Evolutionary conservation across 2,113 vertebrate species (phyloP).

Genomic region (Mandrillus leucophaeus): DNA sequence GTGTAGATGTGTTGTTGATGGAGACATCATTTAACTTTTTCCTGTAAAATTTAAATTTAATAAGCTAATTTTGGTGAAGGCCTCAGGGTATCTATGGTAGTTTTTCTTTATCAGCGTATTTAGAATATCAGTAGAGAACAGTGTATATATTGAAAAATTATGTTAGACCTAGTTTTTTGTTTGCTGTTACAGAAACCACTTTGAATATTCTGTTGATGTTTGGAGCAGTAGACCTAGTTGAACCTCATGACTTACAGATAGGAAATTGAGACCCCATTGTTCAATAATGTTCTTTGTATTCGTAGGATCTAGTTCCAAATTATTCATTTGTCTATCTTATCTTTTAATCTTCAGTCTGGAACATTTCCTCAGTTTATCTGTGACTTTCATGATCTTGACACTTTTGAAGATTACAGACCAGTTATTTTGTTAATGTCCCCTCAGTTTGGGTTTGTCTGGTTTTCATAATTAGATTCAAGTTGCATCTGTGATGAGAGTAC

Average conservation of each 20-base stretch:
- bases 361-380: neutral
- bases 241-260: neutral
- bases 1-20: neutral
- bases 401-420: conserved; percentile 24
- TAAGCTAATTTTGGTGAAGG: conserved; percentile 26
- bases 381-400: neutral
- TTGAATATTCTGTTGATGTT: neutral
- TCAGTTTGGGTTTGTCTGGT: neutral
- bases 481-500: neutral
- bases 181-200: neutral
- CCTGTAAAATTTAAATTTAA: neutral
- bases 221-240: neutral
- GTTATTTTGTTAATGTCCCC: conserved; percentile 13
- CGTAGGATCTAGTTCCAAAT: neutral
- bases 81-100: neutral
- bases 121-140: neutral
- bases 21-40: neutral
- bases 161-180: neutral
- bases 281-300: neutral
- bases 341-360: neutral
- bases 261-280: neutral
- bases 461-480: neutral
- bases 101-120: conserved; percentile 9
- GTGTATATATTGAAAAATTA: neutral
- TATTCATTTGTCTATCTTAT: neutral